Conservation (phyloP, 1,140 invertebrate genomes). For the Yoshiicerus persimilis region DNA sequence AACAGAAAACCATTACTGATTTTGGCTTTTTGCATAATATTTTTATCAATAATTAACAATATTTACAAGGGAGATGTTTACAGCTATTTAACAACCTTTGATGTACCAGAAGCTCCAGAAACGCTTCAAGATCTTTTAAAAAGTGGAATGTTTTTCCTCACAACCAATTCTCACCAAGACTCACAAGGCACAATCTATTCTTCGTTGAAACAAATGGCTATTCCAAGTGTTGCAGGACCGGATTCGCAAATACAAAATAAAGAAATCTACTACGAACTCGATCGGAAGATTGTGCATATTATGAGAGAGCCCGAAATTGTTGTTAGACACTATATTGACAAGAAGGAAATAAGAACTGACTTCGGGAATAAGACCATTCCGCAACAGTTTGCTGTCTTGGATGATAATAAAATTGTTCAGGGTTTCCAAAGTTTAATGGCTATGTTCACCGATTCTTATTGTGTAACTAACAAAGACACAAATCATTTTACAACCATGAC, state of each 20-base stretch:
- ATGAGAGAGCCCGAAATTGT: neutral
- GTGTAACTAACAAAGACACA: neutral
- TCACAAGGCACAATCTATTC: too few species aligned
- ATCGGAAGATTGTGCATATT: neutral
- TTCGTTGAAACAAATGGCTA: too few species aligned
- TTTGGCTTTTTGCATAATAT: neutral
- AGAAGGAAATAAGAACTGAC: neutral
- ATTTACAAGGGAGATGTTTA: too few species aligned
- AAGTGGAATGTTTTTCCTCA: too few species aligned
- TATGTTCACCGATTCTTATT: neutral
- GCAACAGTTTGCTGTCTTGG: neutral
- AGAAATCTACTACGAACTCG: neutral
- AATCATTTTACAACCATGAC: neutral
- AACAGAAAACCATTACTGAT: neutral
- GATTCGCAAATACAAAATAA: neutral
- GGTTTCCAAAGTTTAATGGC: neutral
- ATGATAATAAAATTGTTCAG: neutral
- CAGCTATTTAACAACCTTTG: too few species aligned
- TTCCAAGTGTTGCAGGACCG: neutral
- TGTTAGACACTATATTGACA: neutral
- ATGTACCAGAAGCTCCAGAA: too few species aligned
- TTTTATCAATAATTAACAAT: neutral
- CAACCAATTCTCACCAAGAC: too few species aligned
- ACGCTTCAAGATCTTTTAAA: too few species aligned
- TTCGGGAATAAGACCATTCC: neutral